Conservation (phyloP, 2,113 vertebrate genomes). For the Salvelinus alpinus region DNA sequence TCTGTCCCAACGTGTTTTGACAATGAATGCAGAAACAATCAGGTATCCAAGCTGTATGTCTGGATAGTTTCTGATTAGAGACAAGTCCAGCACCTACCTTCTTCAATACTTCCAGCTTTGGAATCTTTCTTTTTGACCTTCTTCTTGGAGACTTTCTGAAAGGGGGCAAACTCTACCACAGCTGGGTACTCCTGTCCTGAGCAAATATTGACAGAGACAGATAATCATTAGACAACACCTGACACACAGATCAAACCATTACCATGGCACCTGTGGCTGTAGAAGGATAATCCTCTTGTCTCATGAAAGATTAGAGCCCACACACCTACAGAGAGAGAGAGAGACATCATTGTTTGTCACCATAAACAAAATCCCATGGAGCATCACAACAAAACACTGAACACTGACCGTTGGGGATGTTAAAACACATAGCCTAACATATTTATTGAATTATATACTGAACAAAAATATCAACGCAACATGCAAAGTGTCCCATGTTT, state of each 20-base stretch:
- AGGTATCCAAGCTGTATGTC: neutral
- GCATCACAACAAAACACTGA: too few relatives aligned
- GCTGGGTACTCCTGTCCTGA: conserved; percentile 95
- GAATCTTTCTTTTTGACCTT: conserved; percentile 96
- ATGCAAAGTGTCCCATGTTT: too few relatives aligned
- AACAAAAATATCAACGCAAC: too few relatives aligned
- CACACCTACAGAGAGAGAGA: neutral
- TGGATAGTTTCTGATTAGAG: neutral
- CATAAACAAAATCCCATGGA: neutral
- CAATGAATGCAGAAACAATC: neutral
- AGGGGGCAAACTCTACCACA: conserved; percentile 97
- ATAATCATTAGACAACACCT: conserved; percentile 9
- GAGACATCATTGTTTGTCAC: too few relatives aligned
- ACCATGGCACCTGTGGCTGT: conserved; percentile 22
- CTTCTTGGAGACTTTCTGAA: conserved; percentile 97
- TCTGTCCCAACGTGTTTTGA: neutral
- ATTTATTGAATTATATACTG: too few relatives aligned
- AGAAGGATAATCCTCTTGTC: neutral
- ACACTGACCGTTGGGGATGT: too few relatives aligned
- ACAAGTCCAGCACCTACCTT: conserved; percentile 69
- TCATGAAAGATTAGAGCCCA: neutral
- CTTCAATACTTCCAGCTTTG: conserved; percentile 92
- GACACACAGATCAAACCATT: conserved; percentile 21
- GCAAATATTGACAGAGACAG: conserved; percentile 35
- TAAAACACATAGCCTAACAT: too few relatives aligned